Conservation (phyloP, 2,888 invertebrate genomes). For the Meteorus cinctellus region DNA sequence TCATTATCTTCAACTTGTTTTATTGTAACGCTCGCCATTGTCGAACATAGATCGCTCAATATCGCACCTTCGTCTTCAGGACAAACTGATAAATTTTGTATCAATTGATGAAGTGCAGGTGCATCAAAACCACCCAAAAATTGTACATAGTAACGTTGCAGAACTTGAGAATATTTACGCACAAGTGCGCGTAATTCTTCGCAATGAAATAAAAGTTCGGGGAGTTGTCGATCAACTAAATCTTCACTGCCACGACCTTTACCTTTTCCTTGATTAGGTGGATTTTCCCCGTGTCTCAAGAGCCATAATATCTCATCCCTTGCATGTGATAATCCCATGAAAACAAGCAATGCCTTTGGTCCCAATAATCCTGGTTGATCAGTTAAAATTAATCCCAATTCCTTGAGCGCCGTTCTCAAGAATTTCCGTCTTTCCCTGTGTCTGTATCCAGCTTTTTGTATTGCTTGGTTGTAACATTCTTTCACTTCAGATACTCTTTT, state of each 20-base stretch:
- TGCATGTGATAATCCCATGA: slow-evolving; percentile 96
- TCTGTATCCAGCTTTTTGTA: slow-evolving; percentile 91
- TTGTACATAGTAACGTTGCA: slow-evolving; percentile 98
- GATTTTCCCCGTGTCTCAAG: slow-evolving; percentile 95
- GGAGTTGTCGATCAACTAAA: slow-evolving; percentile 94
- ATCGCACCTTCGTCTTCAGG: slow-evolving; percentile 97
- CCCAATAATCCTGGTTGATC: slow-evolving; percentile 98
- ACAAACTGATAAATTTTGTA: slow-evolving; percentile 87
- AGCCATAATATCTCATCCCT: slow-evolving; percentile 99
- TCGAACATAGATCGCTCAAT: slow-evolving; percentile 92
- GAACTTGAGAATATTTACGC: slow-evolving; percentile 96
- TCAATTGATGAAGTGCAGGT: slow-evolving; percentile 88
- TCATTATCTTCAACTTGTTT: slow-evolving; percentile 98
- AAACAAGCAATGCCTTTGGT: slow-evolving; percentile 96
- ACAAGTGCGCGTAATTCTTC: slow-evolving; percentile 96
- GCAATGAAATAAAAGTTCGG: slow-evolving; percentile 98
- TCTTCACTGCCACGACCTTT: slow-evolving; percentile 94
- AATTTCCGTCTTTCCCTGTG: slow-evolving; percentile 98
- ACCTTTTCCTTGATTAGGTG: slow-evolving; percentile 86
- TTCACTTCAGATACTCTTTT: slow-evolving; percentile 96
- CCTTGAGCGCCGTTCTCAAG: slow-evolving; percentile 94
- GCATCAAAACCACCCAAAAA: slow-evolving; percentile 98
- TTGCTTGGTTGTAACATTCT: slow-evolving; percentile 92
- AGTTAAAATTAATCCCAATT: slow-evolving; percentile 94
- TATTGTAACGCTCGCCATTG: slow-evolving; percentile 87